Conservation (phyloP, 2,888 invertebrate species). For the Trisateles emortualis region DNA sequence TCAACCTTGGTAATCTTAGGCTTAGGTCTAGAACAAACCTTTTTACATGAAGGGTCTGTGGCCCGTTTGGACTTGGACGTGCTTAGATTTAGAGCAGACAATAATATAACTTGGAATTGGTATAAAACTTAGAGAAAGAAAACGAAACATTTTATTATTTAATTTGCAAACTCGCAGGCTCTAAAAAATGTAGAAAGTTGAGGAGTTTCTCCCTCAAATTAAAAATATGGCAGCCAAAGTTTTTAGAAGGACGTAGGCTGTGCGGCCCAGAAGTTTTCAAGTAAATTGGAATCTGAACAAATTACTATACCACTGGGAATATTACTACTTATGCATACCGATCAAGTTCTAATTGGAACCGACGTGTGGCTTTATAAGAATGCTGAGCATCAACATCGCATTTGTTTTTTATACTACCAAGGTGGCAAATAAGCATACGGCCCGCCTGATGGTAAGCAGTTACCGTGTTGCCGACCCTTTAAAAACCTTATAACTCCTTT, state of each 20-base stretch:
- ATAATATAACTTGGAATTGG: background rate
- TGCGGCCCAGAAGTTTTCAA: constrained; percentile 31
- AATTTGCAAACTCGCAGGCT: constrained; percentile 50
- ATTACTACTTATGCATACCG: constrained; percentile 1
- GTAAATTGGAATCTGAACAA: constrained; percentile 47
- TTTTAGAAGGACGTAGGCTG: constrained; percentile 37
- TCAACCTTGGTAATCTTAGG: background rate
- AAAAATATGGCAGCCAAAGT: constrained; percentile 50
- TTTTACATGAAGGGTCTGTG: background rate
- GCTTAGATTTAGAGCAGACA: background rate
- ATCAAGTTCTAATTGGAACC: too few species aligned
- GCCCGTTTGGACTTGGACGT: background rate
- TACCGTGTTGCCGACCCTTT: too few species aligned
- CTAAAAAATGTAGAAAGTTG: constrained; percentile 51
- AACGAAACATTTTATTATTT: constrained; percentile 62
- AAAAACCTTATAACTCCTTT: too few species aligned
- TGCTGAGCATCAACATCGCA: too few species aligned
- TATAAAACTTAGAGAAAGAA: constrained; percentile 5
- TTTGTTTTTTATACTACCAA: background rate
- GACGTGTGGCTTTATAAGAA: too few species aligned
- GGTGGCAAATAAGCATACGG: too few species aligned
- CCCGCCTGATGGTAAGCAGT: background rate
- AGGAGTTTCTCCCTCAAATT: constrained; percentile 48
- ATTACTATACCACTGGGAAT: constrained; percentile 42
- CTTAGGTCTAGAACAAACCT: background rate